Base-by-base conservation (phyloP, 2,888 invertebrate genomes). In the Coleophora flavipennella region DNA sequence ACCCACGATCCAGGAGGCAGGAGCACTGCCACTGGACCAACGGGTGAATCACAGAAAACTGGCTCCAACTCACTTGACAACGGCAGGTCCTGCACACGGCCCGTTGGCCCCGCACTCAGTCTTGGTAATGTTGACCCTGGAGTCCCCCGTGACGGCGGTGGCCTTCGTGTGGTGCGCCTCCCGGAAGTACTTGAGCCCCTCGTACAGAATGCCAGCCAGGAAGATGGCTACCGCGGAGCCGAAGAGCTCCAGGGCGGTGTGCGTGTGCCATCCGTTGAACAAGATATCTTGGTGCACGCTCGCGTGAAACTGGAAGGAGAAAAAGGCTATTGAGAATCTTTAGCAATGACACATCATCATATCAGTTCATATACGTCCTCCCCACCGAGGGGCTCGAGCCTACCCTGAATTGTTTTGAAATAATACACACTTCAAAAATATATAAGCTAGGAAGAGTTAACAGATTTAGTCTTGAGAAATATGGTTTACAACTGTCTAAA, bases 211-310 rank as follows among this genome's bases (percentile, higher is more conserved):
- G 0, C 95, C 94, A 64, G 97, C 89, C 36, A 95, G 86, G 74
- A 97, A 94, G 53, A 99, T 92, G 35, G 92, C 94, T 39, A 97
- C 81, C 67, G 95, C 94, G 0, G 98, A 97, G 1, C 93, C 92
- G 31, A 96, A 86, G 55, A 99, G 88, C 50, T 93, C 91, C 41
- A 91, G 88, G 11, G 89, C 81, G 6, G 89, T 90, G 2, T 87
- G 83, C 33, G 92, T 91, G 58, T 87, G 87, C 95, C 95, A 96
- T 32, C 88, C 88, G 37, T 89, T 87, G 85, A 96, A 95, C 31
- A 96, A 86, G 55, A 96, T 91, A 37, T 89, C 89, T 57, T 92
- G 93, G 47, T 87, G 86, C 39, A 89, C 90, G n/a, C 92, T 91
- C 32, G 89, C 87, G 75, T 94, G 93, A 68, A 96, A 96, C 87